phyloP scores from a whole-genome alignment of 2,888 invertebrate genomes.

The Ormia ochracea region DNA sequence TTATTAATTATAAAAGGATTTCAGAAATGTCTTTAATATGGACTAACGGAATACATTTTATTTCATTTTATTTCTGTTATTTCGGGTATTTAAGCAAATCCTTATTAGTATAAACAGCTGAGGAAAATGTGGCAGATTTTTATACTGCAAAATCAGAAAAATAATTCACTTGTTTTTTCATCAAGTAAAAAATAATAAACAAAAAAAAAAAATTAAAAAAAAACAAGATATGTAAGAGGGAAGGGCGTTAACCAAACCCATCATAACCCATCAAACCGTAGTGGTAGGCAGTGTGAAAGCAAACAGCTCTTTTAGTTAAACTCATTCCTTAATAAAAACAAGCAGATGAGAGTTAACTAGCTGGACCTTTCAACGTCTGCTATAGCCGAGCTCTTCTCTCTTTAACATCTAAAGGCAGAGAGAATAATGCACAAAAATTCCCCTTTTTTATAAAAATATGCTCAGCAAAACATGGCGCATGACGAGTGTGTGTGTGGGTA shows the following conservation, averaged over 20 bases:
- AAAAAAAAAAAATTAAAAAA: too few species aligned
- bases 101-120: too few species aligned
- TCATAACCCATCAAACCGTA: neutral
- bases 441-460: neutral
- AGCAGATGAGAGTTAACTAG: neutral
- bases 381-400: constrained; percentile 24
- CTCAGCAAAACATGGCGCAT: constrained; percentile 70
- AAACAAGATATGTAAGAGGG: constrained; percentile 20
- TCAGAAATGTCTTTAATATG: too few species aligned
- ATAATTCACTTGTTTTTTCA: neutral
- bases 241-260: constrained; percentile 60
- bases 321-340: neutral
- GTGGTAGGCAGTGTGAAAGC: neutral
- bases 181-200: too few species aligned
- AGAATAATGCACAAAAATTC: neutral
- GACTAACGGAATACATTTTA: too few species aligned
- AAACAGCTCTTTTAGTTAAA: neutral
- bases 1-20: too few species aligned
- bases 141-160: too few species aligned
- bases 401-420: neutral
- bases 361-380: neutral
- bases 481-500: constrained; percentile 44
- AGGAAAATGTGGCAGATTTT: too few species aligned
- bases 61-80: too few species aligned
- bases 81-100: too few species aligned